Percentiles rank a stretch among this genome's conserved stretches.
Evolutionary conservation across 2,113 vertebrate genomes (phyloP).

Genomic region (Calyptomena viridis): DNA sequence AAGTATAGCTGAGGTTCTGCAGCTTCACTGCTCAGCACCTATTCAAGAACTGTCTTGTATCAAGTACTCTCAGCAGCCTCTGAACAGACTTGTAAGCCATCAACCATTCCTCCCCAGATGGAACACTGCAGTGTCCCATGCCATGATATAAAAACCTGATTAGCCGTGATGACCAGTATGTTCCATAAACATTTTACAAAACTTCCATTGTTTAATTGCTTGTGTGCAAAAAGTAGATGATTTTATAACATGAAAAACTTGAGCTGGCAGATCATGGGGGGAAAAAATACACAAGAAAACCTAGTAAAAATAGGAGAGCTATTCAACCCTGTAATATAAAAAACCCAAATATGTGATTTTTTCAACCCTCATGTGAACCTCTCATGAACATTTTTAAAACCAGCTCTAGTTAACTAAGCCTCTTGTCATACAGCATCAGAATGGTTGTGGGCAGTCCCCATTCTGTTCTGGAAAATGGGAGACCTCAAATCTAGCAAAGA

Average conservation of each 20-base stretch:
- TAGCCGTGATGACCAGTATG: background rate
- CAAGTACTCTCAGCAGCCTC: background rate
- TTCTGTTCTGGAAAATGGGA: background rate
- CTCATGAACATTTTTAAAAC: background rate
- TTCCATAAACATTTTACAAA: background rate
- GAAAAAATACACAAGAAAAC: background rate
- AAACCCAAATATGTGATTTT: background rate
- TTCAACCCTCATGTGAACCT: background rate
- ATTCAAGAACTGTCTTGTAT: fast-evolving
- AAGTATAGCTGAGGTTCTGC: background rate
- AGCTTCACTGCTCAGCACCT: background rate
- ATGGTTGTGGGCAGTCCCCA: fast-evolving
- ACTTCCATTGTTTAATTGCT: background rate
- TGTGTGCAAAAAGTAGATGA: background rate
- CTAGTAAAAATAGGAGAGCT: background rate
- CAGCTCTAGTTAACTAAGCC: background rate
- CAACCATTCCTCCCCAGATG: background rate
- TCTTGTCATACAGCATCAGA: background rate
- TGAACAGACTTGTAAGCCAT: background rate
- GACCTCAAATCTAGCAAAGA: background rate
- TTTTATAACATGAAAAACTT: background rate
- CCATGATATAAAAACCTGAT: background rate
- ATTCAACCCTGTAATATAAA: background rate
- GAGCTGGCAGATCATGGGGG: background rate
- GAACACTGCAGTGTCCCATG: background rate